These are phyloP conservation scores for Dryobota labecula DNA, from an alignment of 2,888 invertebrate genomes.

Conservation along the genomic window DNA sequence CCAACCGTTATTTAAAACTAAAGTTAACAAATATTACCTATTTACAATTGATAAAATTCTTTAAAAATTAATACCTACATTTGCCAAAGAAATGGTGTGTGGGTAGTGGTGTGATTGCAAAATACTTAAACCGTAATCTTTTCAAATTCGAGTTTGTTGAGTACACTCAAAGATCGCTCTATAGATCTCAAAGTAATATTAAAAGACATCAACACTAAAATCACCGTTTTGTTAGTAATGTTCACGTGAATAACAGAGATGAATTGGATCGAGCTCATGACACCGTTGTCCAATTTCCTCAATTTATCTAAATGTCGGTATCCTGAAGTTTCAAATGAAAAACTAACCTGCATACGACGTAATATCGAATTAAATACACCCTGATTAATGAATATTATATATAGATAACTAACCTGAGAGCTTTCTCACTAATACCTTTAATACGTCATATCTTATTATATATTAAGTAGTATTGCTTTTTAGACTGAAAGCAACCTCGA, in stretches of 20 bases:
- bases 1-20: slow-evolving; percentile 31
- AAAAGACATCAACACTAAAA: not conserved
- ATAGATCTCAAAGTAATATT: slow-evolving; percentile 15
- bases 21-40: slow-evolving; percentile 37
- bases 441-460: slow-evolving; percentile 5
- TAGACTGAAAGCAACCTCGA: not conserved
- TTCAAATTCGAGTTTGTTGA: slow-evolving; percentile 1
- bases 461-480: not conserved
- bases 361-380: not conserved
- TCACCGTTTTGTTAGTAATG: not conserved
- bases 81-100: slow-evolving; percentile 59
- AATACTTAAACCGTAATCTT: slow-evolving; percentile 1
- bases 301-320: not conserved
- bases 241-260: slow-evolving; percentile 4
- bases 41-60: slow-evolving; percentile 43
- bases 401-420: slow-evolving; percentile 11
- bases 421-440: slow-evolving; percentile 18
- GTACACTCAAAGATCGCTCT: not conserved
- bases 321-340: not conserved
- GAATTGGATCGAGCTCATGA: not conserved
- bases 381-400: slow-evolving; percentile 5
- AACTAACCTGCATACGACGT: not conserved
- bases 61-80: slow-evolving; percentile 13
- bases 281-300: not conserved
- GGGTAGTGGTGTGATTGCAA: slow-evolving; percentile 1